Conservation (phyloP, 2,113 vertebrate genomes). For the Vanacampus margaritifer region DNA sequence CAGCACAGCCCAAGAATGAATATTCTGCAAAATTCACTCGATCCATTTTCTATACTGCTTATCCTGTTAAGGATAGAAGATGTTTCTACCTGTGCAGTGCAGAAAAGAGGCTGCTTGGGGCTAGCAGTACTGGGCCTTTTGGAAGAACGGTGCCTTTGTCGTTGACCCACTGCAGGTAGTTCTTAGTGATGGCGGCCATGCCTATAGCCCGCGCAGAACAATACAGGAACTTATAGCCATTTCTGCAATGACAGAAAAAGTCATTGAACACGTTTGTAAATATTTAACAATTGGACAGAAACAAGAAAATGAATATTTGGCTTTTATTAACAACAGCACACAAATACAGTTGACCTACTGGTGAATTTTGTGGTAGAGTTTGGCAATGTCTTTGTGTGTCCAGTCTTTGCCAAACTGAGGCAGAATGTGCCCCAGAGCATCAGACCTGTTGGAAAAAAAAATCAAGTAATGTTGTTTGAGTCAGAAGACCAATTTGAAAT, state of each 20-base stretch:
- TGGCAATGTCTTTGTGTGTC: constrained; percentile 89
- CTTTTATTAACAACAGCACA: neutral
- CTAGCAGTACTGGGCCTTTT: constrained; percentile 86
- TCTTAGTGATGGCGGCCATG: constrained; percentile 89
- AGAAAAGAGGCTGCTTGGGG: constrained; percentile 92
- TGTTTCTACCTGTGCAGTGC: constrained; percentile 85
- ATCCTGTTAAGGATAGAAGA: neutral
- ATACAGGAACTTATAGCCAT: constrained; percentile 95
- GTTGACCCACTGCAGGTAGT: constrained; percentile 86
- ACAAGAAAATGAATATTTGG: no score
- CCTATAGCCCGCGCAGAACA: constrained; percentile 92
- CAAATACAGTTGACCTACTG: constrained; percentile 65
- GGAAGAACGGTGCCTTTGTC: constrained; percentile 85
- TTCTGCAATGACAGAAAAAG: constrained; percentile 67
- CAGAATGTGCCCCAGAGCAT: constrained; percentile 90
- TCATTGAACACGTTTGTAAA: neutral
- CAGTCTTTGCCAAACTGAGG: constrained; percentile 94
- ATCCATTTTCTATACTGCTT: neutral
- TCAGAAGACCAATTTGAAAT: neutral
- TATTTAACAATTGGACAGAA: no score
- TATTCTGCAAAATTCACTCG: neutral
- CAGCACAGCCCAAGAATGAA: no score
- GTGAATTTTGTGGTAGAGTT: constrained; percentile 93
- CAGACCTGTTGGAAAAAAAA: constrained; percentile 73
- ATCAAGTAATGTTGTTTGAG: neutral